Conservation (phyloP, 2,797 vertebrate genomes). For the Syndactyla subalaris region DNA sequence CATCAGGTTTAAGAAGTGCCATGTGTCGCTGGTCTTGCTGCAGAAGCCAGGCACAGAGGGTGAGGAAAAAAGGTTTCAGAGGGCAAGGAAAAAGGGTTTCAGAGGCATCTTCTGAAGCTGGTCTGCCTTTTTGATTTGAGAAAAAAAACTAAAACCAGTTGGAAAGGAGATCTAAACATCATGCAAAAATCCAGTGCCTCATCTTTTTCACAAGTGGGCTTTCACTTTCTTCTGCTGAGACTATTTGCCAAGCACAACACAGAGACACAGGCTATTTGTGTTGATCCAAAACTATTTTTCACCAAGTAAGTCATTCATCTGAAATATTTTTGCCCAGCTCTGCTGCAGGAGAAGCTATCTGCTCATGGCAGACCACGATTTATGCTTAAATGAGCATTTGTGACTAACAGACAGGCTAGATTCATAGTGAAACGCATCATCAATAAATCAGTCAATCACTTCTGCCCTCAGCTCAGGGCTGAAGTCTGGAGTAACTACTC, state of each 20-base stretch:
- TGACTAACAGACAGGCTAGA: conserved; percentile 20
- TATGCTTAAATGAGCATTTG: conserved; percentile 44
- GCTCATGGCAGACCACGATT: background rate
- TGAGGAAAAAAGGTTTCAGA: background rate
- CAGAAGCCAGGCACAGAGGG: background rate
- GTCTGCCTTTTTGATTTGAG: background rate
- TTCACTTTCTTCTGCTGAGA: conserved; percentile 31
- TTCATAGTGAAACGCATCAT: conserved; percentile 47
- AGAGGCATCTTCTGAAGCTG: conserved; percentile 7
- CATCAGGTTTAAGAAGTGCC: background rate
- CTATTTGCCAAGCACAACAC: conserved; percentile 37
- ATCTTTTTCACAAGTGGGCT: conserved; percentile 40
- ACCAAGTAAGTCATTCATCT: conserved; percentile 26
- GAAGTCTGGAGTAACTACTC: conserved; percentile 29
- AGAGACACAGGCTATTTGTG: background rate
- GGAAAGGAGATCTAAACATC: conserved; percentile 47
- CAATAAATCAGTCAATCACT: conserved; percentile 62
- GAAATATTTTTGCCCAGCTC: background rate
- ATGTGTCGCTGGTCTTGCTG: background rate
- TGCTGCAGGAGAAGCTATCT: background rate
- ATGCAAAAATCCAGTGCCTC: background rate
- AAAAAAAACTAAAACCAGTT: conserved; percentile 6
- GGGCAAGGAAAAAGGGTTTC: background rate
- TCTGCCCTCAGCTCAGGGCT: background rate
- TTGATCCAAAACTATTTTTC: conserved; percentile 36